These are phyloP conservation scores for Drosophila pseudoobscura DNA, from an alignment of 1,140 invertebrate genomes.

Conservation along the genomic window DNA sequence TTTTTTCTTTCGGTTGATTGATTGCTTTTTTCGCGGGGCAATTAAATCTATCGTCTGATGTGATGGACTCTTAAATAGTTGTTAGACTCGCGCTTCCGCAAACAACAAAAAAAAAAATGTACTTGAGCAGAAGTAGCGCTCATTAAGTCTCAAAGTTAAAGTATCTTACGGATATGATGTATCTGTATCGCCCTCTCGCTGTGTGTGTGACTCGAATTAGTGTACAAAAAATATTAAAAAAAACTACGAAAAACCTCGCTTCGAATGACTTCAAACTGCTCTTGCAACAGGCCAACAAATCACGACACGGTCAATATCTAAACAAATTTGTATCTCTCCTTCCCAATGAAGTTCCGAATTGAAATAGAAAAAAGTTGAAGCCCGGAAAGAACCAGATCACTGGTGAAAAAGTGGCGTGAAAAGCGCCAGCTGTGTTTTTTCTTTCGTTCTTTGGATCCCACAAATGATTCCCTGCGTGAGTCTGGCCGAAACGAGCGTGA, in stretches of 20 bases:
- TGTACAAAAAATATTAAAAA: conserved; percentile 14
- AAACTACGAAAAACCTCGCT: conserved; percentile 20
- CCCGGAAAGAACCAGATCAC: too few species aligned
- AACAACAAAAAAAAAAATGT: conserved; percentile 27
- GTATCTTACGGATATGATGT: neutral
- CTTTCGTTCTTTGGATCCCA: conserved; percentile 16
- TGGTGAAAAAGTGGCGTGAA: conserved; percentile 23
- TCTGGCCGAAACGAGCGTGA: conserved; percentile 83
- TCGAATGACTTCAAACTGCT: conserved; percentile 23
- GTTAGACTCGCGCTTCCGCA: conserved; percentile 45
- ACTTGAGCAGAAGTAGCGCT: conserved; percentile 36
- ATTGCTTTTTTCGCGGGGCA: conserved; percentile 38
- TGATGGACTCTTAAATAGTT: conserved; percentile 45
- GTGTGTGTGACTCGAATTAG: conserved; percentile 15
- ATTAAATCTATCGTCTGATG: conserved; percentile 20
- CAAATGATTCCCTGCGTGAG: conserved; percentile 83
- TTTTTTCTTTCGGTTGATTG: conserved; percentile 30
- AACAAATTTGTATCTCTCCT: conserved; percentile 36
- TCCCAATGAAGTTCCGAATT: conserved; percentile 22
- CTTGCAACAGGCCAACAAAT: conserved; percentile 23
- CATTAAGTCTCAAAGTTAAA: conserved; percentile 31
- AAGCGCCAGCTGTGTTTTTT: conserved; percentile 27
- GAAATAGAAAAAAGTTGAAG: conserved; percentile 17
- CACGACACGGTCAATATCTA: conserved; percentile 7
- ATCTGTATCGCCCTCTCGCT: too few species aligned